A percentile compares a stretch with the other conserved stretches of the same genome.
These are phyloP conservation scores for Tetramorium alpestre DNA, from an alignment of 1,140 invertebrate species.

Conservation along the genomic window DNA sequence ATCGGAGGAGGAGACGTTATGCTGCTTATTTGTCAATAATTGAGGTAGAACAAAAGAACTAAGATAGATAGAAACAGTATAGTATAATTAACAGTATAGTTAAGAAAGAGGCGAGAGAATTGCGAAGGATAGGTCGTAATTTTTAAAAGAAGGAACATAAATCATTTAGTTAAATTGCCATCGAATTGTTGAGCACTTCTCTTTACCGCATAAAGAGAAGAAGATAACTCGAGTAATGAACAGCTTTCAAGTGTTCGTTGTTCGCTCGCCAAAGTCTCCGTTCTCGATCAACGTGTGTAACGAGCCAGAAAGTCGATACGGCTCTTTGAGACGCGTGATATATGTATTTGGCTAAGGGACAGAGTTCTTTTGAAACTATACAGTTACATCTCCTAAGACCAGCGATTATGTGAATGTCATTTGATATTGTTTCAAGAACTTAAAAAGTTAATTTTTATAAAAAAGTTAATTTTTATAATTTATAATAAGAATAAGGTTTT, in stretches of 20 bases:
- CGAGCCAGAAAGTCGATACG: slow-evolving; percentile 17
- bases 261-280: neutral
- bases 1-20: too few relatives aligned
- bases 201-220: neutral
- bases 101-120: neutral
- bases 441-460: neutral
- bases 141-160: slow-evolving; percentile 31
- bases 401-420: neutral
- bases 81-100: neutral
- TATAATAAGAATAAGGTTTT: neutral
- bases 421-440: neutral
- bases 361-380: neutral
- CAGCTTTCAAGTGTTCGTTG: slow-evolving; percentile 26
- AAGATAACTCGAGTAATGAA: slow-evolving; percentile 17
- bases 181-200: slow-evolving; percentile 16
- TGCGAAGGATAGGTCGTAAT: slow-evolving; percentile 20
- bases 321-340: neutral
- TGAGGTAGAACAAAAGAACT: neutral
- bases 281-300: slow-evolving; percentile 31
- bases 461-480: neutral
- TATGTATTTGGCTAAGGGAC: neutral
- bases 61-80: neutral
- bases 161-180: slow-evolving; percentile 55
- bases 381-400: neutral
- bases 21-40: neutral